Base-by-base conservation (phyloP, 2,113 vertebrate species). In the Ciconia stormi region DNA sequence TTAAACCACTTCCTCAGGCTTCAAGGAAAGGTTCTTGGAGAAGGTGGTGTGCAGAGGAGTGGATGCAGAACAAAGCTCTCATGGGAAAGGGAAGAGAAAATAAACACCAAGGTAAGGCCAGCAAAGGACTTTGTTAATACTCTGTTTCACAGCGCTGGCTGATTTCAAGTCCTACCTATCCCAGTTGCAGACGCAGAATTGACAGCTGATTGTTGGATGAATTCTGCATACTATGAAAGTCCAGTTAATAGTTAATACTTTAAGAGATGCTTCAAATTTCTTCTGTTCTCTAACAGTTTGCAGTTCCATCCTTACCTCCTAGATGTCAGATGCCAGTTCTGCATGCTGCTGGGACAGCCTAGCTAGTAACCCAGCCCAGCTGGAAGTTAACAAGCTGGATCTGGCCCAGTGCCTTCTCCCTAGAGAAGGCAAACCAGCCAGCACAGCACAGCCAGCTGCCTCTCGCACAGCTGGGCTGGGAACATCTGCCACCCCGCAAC, bases 1-100 rank as follows among this genome's bases (percentile, higher is more conserved):
- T 36, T 69, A 96, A 96, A 94, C 84, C 95, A 91, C 87, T 93
- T 96, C 90, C 92, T 94, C 82, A 34, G 53, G 59, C 76, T 89
- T 83, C 69, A 79, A 50, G 82, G 30, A 95, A 87, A 74, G 72
- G 42, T 62, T 88, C 50, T 69, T 42, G n/a, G 56, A 58, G 67
- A 96, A 84, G 67, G 69, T 52, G 62, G 42, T 47, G 29, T 53
- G 66, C 81, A 82, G 65, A 95, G 69, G 71, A 94, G 49, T 42
- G n/a, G 40, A 62, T 71, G 29, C 10, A 86, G 59, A 84, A 69
- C n/a, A 88, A 95, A 91, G 42, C 56, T 63, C 36, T 62, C 9
- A 1, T 12, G n/a, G 25, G 82, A 82, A 47, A 82, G 29, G n/a
- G 18, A 67, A 27, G 25, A 36, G 14, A 74, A 93, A 89, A 94